Conservation (phyloP, 2,797 vertebrate genomes). For the Pangasius sanitwongsei region DNA sequence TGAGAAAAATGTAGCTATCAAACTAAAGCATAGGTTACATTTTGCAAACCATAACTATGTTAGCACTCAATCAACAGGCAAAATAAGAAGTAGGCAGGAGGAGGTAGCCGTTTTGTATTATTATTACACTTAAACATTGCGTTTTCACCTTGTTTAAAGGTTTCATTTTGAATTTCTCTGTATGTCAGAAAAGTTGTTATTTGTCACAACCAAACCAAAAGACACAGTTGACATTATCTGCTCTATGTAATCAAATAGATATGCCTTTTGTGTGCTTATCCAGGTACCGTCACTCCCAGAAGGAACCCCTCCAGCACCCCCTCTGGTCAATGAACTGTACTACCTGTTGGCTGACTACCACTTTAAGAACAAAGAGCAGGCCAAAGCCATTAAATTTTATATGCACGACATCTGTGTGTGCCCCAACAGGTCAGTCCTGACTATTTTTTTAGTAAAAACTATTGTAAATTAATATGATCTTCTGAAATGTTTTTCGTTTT, state of each 20-base stretch:
- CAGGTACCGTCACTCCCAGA: constrained; percentile 89
- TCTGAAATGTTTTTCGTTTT: not conserved
- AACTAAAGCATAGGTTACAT: not conserved
- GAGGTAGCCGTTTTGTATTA: not conserved
- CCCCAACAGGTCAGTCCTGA: constrained; percentile 84
- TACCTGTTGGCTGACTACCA: constrained; percentile 98
- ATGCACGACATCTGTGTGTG: constrained; percentile 97
- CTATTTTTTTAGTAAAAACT: not conserved
- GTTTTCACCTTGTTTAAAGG: not conserved
- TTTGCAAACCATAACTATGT: not conserved
- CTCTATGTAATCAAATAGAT: not conserved
- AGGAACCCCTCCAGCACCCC: constrained; percentile 84
- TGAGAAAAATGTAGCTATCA: not conserved
- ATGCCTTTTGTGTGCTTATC: not conserved
- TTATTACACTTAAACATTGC: not conserved
- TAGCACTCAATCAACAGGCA: not conserved
- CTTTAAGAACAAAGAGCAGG: constrained; percentile 99
- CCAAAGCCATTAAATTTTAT: constrained; percentile 98
- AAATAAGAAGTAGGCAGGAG: not conserved
- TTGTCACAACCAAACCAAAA: not conserved
- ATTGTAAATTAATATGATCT: not conserved
- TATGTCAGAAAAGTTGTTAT: not conserved
- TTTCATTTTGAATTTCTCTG: not conserved
- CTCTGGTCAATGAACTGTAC: constrained; percentile 90
- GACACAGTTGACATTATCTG: not conserved